Evolutionary conservation across 2,888 invertebrate genomes (phyloP).

Genomic region (Drosophila monieri): DNA sequence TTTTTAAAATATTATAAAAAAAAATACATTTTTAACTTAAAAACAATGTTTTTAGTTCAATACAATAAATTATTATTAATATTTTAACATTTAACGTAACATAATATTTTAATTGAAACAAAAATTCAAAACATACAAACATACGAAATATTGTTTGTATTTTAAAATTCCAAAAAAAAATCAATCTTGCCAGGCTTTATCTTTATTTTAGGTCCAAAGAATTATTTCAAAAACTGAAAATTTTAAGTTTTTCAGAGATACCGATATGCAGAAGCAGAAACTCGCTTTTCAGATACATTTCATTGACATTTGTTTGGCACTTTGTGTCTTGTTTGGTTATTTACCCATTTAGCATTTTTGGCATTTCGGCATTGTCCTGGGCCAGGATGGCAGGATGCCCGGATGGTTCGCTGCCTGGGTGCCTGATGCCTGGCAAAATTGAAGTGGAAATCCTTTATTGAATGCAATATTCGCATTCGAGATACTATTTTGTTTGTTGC

Average conservation of each 20-base stretch:
- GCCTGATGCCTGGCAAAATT: constrained; percentile 49
- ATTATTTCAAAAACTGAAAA: neutral
- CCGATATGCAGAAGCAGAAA: no score
- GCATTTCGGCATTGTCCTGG: constrained; percentile 33
- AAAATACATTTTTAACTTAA: no score
- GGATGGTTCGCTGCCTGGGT: constrained; percentile 15
- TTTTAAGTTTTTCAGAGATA: constrained; percentile 1
- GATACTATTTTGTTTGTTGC: constrained; percentile 58
- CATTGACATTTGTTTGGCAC: constrained; percentile 33
- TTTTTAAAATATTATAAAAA: no score
- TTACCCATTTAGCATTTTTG: constrained; percentile 12
- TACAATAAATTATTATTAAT: no score
- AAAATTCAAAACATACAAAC: no score
- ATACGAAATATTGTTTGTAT: no score
- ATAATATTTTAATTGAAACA: no score
- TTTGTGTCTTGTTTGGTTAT: constrained; percentile 9
- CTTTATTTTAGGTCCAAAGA: no score
- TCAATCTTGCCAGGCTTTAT: no score
- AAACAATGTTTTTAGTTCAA: no score
- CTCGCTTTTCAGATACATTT: constrained; percentile 14
- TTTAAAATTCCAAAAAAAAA: no score
- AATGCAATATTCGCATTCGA: constrained; percentile 32
- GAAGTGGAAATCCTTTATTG: constrained; percentile 71
- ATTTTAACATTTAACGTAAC: no score
- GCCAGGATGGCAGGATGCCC: constrained; percentile 7